Percentiles rank a stretch among this genome's conserved stretches.
Conservation (phyloP, 2,113 vertebrate genomes). For the Tachycineta bicolor region DNA sequence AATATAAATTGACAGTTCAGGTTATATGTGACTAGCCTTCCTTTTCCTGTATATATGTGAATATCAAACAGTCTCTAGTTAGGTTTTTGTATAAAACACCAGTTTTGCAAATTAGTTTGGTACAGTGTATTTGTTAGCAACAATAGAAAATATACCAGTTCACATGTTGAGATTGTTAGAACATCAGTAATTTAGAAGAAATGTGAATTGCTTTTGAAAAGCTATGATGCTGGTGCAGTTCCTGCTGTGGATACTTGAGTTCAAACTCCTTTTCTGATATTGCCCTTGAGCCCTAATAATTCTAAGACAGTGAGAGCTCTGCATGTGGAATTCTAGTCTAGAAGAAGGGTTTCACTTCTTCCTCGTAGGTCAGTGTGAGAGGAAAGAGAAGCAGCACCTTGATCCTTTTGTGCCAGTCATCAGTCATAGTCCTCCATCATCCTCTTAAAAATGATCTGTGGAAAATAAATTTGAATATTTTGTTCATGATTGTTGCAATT, state of each 20-base stretch:
- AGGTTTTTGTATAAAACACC: neutral
- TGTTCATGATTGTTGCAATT: neutral
- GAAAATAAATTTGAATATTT: neutral
- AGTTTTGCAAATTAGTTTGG: neutral
- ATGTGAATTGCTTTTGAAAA: neutral
- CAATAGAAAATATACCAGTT: neutral
- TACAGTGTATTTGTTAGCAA: neutral
- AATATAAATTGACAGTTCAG: neutral
- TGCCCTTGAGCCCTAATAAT: neutral
- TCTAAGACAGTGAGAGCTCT: neutral
- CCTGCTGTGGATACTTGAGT: neutral
- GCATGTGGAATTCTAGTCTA: neutral
- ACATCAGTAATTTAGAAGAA: neutral
- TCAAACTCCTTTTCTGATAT: neutral
- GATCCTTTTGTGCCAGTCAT: neutral
- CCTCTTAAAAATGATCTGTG: neutral
- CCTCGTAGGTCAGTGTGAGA: neutral
- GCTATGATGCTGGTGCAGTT: neutral
- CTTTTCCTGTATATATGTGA: neutral
- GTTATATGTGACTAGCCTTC: neutral
- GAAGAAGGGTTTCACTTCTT: neutral
- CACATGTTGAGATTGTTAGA: neutral
- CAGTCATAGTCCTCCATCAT: neutral
- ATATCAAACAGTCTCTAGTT: neutral
- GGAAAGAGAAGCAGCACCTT: neutral